phyloP scores from a whole-genome alignment of 2,888 invertebrate genomes.

The Ormia ochracea region DNA sequence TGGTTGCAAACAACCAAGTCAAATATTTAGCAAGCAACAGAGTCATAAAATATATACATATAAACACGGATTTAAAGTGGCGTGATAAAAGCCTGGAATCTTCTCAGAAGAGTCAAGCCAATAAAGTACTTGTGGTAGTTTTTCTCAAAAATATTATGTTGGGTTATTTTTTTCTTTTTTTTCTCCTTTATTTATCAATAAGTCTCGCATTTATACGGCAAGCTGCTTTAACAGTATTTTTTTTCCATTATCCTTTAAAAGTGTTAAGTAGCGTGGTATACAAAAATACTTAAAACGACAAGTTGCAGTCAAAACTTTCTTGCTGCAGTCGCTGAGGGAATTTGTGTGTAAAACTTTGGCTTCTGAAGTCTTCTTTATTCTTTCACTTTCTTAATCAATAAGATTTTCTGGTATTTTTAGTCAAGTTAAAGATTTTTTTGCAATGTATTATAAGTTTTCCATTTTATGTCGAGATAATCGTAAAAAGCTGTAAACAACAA shows the following conservation, averaged over 20 bases:
- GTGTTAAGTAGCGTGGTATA: conserved; percentile 13
- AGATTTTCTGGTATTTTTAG: conserved; percentile 53
- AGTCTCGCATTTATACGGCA: not conserved
- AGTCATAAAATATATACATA: too few relatives aligned
- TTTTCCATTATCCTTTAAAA: not conserved
- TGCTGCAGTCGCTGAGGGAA: conserved; percentile 32
- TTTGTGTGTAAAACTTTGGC: conserved; percentile 34
- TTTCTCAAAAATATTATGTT: not conserved
- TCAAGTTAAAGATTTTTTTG: conserved; percentile 21
- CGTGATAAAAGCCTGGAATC: too few relatives aligned
- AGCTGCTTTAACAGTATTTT: conserved; percentile 1
- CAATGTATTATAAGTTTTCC: not conserved
- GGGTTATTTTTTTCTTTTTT: not conserved
- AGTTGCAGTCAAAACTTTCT: conserved; percentile 40
- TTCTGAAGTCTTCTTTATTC: conserved; percentile 31
- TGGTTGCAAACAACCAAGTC: not conserved
- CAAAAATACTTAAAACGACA: conserved; percentile 12
- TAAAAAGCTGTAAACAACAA: not conserved
- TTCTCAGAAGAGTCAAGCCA: too few relatives aligned
- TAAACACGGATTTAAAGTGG: too few relatives aligned
- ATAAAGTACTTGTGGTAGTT: too few relatives aligned
- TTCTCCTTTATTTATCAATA: not conserved
- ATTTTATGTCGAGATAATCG: not conserved
- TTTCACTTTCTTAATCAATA: conserved; percentile 51
- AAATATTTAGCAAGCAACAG: not conserved